Conservation (phyloP, 2,113 vertebrate genomes). For the Pteruthius melanotis region DNA sequence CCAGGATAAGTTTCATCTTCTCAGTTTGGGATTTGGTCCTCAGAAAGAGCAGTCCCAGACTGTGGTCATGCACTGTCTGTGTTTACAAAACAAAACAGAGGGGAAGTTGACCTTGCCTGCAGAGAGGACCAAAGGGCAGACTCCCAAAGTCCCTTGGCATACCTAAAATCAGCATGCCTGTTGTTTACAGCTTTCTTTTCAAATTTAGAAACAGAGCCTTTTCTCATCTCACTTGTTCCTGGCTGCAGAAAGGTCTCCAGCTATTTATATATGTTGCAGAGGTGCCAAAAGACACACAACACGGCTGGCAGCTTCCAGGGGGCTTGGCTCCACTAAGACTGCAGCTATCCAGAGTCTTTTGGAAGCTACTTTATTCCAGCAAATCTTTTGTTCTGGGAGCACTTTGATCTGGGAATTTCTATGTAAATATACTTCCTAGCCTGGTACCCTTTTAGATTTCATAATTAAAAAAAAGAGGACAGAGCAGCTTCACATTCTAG, state of each 20-base stretch:
- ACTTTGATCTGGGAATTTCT: neutral
- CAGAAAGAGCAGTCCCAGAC: neutral
- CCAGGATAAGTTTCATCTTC: neutral
- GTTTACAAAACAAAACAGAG: slow-evolving; percentile 4
- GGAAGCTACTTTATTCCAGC: neutral
- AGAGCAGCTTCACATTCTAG: neutral
- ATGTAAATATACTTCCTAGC: neutral
- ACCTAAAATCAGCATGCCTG: neutral
- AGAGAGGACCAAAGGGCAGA: neutral
- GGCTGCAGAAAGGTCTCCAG: slow-evolving; percentile 17
- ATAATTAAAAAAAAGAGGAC: neutral
- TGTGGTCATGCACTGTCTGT: neutral
- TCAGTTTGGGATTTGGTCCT: neutral
- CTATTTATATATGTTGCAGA: slow-evolving; percentile 12
- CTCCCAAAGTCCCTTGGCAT: neutral
- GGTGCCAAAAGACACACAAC: slow-evolving; percentile 22
- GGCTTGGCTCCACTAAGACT: neutral
- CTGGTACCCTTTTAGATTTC: neutral
- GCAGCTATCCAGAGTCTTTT: neutral
- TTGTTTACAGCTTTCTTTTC: slow-evolving; percentile 55
- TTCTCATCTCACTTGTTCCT: slow-evolving; percentile 54
- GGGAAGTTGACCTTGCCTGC: slow-evolving; percentile 7
- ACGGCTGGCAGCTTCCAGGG: slow-evolving; percentile 8
- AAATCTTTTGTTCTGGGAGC: neutral
- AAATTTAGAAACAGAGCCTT: slow-evolving; percentile 54